phyloP scores from a whole-genome alignment of 1,140 invertebrate species.

The Zaprionus inermis region DNA sequence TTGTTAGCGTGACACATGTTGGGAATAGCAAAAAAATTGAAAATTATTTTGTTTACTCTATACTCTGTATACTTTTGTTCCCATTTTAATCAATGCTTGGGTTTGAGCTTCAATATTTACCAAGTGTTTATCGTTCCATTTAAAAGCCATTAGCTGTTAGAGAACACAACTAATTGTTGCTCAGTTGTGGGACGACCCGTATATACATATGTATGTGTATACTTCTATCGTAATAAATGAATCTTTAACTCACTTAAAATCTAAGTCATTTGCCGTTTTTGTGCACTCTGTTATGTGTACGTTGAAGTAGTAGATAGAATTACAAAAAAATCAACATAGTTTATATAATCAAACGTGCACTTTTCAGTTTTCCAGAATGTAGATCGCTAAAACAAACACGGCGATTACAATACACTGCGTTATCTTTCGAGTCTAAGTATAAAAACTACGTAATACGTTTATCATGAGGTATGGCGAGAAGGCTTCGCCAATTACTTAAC shows the following conservation, averaged over 20 bases:
- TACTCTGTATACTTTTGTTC: not conserved
- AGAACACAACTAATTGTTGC: not conserved
- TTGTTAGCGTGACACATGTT: slow-evolving; percentile 49
- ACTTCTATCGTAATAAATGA: too few species aligned
- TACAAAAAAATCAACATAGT: not conserved
- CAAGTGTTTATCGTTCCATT: slow-evolving; percentile 27
- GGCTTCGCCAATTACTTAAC: slow-evolving; percentile 21
- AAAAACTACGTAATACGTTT: slow-evolving; percentile 18
- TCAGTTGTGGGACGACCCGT: not conserved
- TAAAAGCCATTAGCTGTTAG: slow-evolving; percentile 6
- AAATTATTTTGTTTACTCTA: slow-evolving; percentile 18
- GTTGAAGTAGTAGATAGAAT: not conserved
- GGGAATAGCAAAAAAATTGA: not conserved
- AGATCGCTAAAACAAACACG: slow-evolving; percentile 12
- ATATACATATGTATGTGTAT: slow-evolving; percentile 5
- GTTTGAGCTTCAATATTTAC: slow-evolving; percentile 34
- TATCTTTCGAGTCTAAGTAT: slow-evolving; percentile 15
- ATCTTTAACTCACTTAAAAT: not conserved
- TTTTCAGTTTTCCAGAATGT: not conserved
- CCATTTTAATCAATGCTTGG: slow-evolving; percentile 17
- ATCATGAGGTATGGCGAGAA: slow-evolving; percentile 6
- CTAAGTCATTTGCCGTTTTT: not conserved
- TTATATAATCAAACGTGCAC: slow-evolving; percentile 4
- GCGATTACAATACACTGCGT: slow-evolving; percentile 11
- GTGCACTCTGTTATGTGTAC: not conserved